A percentile compares a stretch with the other conserved stretches of the same genome.
Conservation (phyloP, 2,888 invertebrate genomes). For the Drosophila diplacantha region DNA sequence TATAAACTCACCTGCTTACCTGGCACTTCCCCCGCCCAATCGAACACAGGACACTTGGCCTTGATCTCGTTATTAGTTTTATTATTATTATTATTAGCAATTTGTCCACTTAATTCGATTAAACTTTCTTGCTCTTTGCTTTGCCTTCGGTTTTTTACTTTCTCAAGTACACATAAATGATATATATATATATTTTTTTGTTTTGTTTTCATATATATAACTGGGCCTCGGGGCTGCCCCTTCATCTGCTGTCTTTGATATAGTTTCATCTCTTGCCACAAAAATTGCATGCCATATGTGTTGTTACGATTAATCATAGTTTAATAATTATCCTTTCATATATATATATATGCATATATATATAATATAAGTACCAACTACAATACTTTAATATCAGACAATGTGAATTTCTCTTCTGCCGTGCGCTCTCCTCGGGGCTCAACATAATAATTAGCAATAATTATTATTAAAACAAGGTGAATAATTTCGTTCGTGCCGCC, state of each 20-base stretch:
- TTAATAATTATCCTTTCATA: conserved; percentile 33
- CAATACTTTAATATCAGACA: conserved; percentile 70
- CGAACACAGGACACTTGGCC: conserved; percentile 15
- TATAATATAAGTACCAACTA: conserved; percentile 61
- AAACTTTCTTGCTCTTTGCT: conserved; percentile 50
- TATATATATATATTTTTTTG: conserved; percentile 19
- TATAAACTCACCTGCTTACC: not conserved
- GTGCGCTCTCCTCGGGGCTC: conserved; percentile 19
- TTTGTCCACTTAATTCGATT: conserved; percentile 68
- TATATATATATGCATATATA: conserved; percentile 39
- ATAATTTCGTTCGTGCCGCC: conserved; percentile 10
- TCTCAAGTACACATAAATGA: conserved; percentile 66
- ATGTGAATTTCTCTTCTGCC: conserved; percentile 29
- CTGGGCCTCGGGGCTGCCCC: conserved; percentile 12
- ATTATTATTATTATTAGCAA: conserved; percentile 64
- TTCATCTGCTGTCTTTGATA: conserved; percentile 53
- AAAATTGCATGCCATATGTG: conserved; percentile 39
- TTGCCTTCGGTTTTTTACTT: conserved; percentile 52
- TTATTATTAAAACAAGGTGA: conserved; percentile 20
- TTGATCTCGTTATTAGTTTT: conserved; percentile 59
- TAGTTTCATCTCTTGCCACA: conserved; percentile 36
- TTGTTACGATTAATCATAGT: conserved; percentile 48
- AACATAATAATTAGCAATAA: conserved; percentile 64
- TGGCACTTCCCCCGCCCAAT: not conserved
- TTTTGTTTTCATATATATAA: conserved; percentile 23